These are phyloP conservation scores for Sebastes itinus DNA, from an alignment of 2,797 vertebrate species.

Conservation along the genomic window DNA sequence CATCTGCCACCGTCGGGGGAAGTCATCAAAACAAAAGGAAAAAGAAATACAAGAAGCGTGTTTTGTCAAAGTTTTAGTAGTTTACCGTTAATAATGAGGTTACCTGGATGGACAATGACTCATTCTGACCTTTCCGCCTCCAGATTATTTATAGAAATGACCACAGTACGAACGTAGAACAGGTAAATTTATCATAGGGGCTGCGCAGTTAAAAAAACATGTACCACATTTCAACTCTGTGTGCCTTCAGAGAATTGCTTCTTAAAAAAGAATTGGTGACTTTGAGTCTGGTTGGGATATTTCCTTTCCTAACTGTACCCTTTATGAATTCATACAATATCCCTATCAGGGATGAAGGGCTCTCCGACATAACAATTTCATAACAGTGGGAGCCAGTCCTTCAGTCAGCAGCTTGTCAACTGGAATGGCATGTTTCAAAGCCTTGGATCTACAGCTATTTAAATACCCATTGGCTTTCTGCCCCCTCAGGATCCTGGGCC, in stretches of 20 bases:
- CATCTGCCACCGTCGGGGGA: constrained; percentile 28
- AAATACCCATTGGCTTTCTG: constrained; percentile 57
- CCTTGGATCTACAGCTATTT: constrained; percentile 55
- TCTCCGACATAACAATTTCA: constrained; percentile 33
- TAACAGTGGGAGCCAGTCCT: constrained; percentile 27
- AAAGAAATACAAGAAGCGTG: background rate
- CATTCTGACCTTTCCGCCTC: constrained; percentile 18
- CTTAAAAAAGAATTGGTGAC: constrained; percentile 23
- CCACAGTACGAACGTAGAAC: constrained; percentile 26
- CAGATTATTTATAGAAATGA: constrained; percentile 50
- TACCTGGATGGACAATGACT: constrained; percentile 39
- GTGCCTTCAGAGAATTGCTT: constrained; percentile 27
- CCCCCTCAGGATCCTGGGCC: constrained; percentile 33
- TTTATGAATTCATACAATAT: constrained; percentile 12
- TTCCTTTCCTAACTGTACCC: background rate
- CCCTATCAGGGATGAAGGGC: constrained; percentile 6
- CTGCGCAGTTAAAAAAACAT: constrained; percentile 26
- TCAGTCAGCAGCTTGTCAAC: constrained; percentile 54
- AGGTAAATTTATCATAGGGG: constrained; percentile 37
- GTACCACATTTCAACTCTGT: constrained; percentile 19
- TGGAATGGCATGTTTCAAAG: constrained; percentile 57
- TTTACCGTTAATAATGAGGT: constrained; percentile 38
- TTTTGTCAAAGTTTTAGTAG: constrained; percentile 21
- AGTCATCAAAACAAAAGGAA: constrained; percentile 30
- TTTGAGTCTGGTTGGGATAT: constrained; percentile 2